Base-by-base conservation (phyloP, 2,797 vertebrate genomes). In the Xiphorhynchus erythropygius region DNA sequence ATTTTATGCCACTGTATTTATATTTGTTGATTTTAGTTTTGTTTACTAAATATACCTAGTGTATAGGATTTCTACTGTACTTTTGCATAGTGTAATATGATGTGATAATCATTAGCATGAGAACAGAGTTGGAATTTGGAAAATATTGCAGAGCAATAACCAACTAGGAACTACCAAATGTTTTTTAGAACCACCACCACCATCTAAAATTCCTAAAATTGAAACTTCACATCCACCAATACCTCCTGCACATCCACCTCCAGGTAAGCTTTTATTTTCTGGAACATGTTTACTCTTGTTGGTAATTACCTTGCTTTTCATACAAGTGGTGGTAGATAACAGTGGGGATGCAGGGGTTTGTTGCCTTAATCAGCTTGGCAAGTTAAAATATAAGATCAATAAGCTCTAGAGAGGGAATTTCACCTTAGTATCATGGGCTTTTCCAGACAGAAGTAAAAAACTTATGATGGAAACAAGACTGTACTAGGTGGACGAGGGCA, bases 201-300 rank as follows among this genome's bases (percentile, higher is more conserved):
- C 98, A 88, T 98, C 98, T 94, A 99, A 99, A 98, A 98, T 99
- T 85, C 98, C 99, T 18, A 98, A 99, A 81, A 98, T 99, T 88
- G 99, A 99, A 98, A 98, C 98, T 93, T 97, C 99, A 13, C 99
- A 99, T 98, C 99, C 99, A 24, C 99, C 99, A 4, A 92, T 99
- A 94, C 99, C 99, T 59, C 98, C 98, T 44, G 97, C 98, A 7
- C 99, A 98, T 93, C 99, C 99, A 27, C 99, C 99, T 39, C 98
- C 98, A 97, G 99, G 99, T 99, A 97, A 97, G 69, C 37, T 89
- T 87, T 75, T 52, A 11, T 81, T 73, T 90, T 68, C 69, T 77
- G 39, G 21, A 57, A 21, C 14, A 35, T 7, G 13, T 33, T 69
- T 87, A 19, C 44, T 84, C 33, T 44, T 86, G 22, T 52, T 10